Base-by-base conservation (phyloP, 1,140 invertebrate species). In the Drosophila murphyi region DNA sequence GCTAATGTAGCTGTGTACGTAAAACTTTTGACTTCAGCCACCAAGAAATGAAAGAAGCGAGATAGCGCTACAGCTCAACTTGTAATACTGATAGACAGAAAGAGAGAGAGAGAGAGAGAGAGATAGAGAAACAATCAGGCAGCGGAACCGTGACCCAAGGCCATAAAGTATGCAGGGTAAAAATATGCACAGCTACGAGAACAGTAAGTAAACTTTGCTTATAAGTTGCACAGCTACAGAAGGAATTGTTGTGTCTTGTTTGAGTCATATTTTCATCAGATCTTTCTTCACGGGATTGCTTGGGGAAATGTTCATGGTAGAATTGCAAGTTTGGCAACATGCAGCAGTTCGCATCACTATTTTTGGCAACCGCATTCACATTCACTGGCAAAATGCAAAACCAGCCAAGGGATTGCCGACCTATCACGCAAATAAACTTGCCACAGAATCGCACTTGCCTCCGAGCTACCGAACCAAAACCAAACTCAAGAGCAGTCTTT, bases 311-410 rank as follows among this genome's bases (percentile, higher is more conserved):
- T 47, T 63, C 32, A 29, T 45, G 32, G 12, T 60, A 65, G 77
- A 82, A 83, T 65, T 83, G 81, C 72, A 63, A 76, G 59, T 59
- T 85, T 72, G 67, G 48, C 48, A 51, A 34, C 45, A 62, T 70
- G 63, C 73, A 83, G 81, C 81, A 68, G 70, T 78, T 56, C 60
- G 41, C 51, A 12, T 28, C 12, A 32, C 31, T 54, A 34, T 35
- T 7, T 70, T 62, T 31, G 32, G n/a, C 34, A 45, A 39, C 43
- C 37, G 37, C 47, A 67, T 57, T 59, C 63, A 60, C 62, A 48
- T 59, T 82, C 80, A 62, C 70, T 83, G 78, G 71, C 55, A 85
- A 83, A 72, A 86, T 78, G 83, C 82, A 86, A 87, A 86, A 87
- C 57, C 48, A 54, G 73, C 51, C 52, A 12, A n/a, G 48, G 48